Percentiles rank a stretch among this genome's conserved stretches.
Conservation (phyloP, 2,888 invertebrate species). For the Hyles lineata region DNA sequence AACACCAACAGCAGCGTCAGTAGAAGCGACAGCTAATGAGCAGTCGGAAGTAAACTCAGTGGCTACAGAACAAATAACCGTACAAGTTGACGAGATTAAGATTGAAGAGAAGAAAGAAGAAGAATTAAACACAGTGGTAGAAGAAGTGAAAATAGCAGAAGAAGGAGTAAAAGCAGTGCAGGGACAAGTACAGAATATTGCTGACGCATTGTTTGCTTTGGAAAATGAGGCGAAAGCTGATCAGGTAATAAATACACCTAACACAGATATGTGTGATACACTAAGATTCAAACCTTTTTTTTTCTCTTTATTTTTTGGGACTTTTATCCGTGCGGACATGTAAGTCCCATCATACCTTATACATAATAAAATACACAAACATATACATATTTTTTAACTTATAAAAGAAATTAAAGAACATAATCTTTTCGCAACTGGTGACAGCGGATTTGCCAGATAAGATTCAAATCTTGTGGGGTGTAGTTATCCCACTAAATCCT, state of each 20-base stretch:
- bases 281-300: not conserved
- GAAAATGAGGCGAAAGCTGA: constrained; percentile 62
- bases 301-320: no score
- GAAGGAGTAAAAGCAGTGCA: constrained; percentile 45
- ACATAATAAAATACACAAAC: no score
- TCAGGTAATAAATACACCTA: constrained; percentile 53
- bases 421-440: no score
- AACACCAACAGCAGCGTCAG: constrained; percentile 15
- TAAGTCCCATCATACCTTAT: no score
- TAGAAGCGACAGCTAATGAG: not conserved
- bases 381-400: no score
- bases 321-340: no score
- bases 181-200: constrained; percentile 61
- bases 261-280: not conserved
- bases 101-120: constrained; percentile 10
- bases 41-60: not conserved
- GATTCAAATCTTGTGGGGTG: no score
- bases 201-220: constrained; percentile 61
- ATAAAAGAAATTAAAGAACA: no score
- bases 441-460: no score
- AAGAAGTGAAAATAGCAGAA: constrained; percentile 39
- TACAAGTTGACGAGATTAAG: not conserved
- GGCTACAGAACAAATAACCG: not conserved
- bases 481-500: no score
- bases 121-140: constrained; percentile 36